Evolutionary conservation across 2,797 vertebrate species (phyloP), one percentile per base, ranked within the genome.

Genomic region (Pipistrellus pygmaeus): DNA sequence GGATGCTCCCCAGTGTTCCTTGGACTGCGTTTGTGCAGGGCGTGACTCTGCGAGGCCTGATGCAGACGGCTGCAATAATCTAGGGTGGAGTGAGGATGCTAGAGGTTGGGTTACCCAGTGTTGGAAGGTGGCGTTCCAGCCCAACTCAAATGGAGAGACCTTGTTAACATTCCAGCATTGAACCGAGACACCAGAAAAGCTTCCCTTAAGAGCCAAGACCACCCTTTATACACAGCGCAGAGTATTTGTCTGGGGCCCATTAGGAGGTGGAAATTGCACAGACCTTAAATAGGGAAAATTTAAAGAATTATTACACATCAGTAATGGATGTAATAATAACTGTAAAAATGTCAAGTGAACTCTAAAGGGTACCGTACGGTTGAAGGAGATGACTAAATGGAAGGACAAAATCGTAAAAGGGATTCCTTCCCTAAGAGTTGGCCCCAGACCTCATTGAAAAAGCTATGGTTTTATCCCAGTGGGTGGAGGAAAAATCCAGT

Each of bases 351-450:
- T 69, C 30, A 55, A 38, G 21, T 77, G 57, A 86, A 51, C 38
- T 86, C 57, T 68, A 17, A 86, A 64, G 76, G 20, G 17, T 71
- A 38, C 14, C 30, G 7, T 88, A 11, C 30, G 20, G 12, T 44
- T 48, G 64, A 85, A n/a, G 51, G 72, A 78, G 14, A 55, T 92
- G n/a, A 64, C 46, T 38, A 85, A 88, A 88, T 84, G 69, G 51
- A 44, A 62, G 55, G 18, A 12, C 27, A 88, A 17, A 23, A 23
- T 88, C 83, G 44, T 46, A 53, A 84, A 88, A 48, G 32, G 23
- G 25, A 30, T 55, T 30, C n/a, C 38, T 32, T 72, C 10, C 46
- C 13, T 6, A 35, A 78, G 53, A 6, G 38, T 41, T 15, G 46
- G 30, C 64, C 71, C 44, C 35, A n/a, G 72, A 72, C 4, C 18